Evolutionary conservation across 2,113 vertebrate species (phyloP).

Genomic region (Macaca fascicularis): T2T-MFA8v1.1 NC_088377.1:150515001-150515500

Average conservation of each 20-base stretch:
- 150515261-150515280: rapidly evolving
- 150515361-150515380: neutral
- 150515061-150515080: neutral
- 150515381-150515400: neutral
- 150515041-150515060: neutral
- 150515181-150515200: neutral
- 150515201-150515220: neutral
- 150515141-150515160: neutral
- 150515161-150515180: neutral
- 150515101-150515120: neutral
- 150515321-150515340: neutral
- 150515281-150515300: neutral
- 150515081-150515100: neutral
- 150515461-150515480: constrained; percentile 44
- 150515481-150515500: constrained; percentile 46
- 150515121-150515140: neutral
- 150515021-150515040: neutral
- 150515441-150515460: neutral
- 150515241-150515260: neutral
- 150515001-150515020: neutral
- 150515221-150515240: neutral
- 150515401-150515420: neutral
- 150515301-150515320: neutral
- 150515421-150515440: neutral
- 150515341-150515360: neutral